phyloP scores from a whole-genome alignment of 2,113 vertebrate genomes.

The Rousettus leschenaultii region DNA sequence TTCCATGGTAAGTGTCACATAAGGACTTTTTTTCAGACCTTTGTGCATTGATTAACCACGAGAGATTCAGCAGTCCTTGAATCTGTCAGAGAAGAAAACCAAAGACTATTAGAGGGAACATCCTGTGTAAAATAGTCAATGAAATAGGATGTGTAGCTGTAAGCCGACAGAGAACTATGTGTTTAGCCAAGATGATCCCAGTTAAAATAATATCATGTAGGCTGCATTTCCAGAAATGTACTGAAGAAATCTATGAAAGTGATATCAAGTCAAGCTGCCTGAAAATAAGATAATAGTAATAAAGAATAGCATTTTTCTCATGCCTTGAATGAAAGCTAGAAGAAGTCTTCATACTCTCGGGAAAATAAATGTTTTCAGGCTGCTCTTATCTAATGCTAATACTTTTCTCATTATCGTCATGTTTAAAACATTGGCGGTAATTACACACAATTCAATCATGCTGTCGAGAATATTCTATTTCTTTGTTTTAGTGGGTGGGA shows the following conservation, averaged over 20 bases:
- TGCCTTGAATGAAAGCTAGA: conserved; percentile 29
- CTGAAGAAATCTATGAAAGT: background rate
- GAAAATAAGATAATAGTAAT: background rate
- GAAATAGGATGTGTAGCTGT: conserved; percentile 54
- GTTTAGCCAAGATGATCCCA: background rate
- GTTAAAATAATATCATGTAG: background rate
- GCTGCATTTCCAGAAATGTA: background rate
- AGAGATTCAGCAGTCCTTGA: conserved; percentile 71
- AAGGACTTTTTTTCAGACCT: conserved; percentile 70
- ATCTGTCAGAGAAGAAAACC: conserved; percentile 71
- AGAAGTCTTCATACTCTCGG: background rate
- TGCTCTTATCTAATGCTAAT: conserved; percentile 48
- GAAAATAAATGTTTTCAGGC: conserved; percentile 43
- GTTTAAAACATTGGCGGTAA: conserved; percentile 67
- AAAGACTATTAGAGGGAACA: conserved; percentile 52
- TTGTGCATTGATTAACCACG: conserved; percentile 30
- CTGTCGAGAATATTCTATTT: conserved; percentile 16
- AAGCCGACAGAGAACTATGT: conserved; percentile 15
- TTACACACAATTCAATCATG: conserved; percentile 44
- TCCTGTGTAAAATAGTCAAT: conserved; percentile 25
- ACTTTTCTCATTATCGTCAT: conserved; percentile 60
- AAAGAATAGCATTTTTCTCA: background rate
- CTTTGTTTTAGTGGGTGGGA: conserved; percentile 52
- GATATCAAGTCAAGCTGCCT: background rate
- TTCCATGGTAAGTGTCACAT: conserved; percentile 62